Evolutionary conservation across 2,888 invertebrate genomes (phyloP), one percentile per base, ranked within the genome.

Genomic region (Mythimna vitellina): DNA sequence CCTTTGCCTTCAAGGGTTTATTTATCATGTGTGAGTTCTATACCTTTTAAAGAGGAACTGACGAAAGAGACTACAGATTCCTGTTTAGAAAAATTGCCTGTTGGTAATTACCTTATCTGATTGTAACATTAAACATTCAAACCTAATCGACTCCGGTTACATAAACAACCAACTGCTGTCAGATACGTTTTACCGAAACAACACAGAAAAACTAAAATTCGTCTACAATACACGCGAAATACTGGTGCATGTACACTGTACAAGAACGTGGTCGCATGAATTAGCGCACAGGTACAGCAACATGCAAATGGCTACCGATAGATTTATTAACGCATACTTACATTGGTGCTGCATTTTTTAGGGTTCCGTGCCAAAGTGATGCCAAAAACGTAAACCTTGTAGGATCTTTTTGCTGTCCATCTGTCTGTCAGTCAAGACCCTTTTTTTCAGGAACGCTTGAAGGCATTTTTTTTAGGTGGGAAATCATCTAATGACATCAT

Each of bases 231-330:
- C 64, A 73, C 46, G 54, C 46, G 58, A 78, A 85, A 53, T 66
- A 73, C 65, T 80, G 76, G 83, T 70, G 64, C 51, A 46, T 54
- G 42, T 78, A 76, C 60, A 29, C 9, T 12, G 20, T 12, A 72
- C 32, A 85, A 73, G 82, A 80, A 76, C 51, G 32, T 74, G 65
- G 80, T 74, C 62, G 68, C 73, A 78, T 85, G 85, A 75, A 85
- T 77, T 78, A 75, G 76, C 83, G 75, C 77, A 61, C 42, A 58
- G 20, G 10, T 10, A 75, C 51, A 66, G 60, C 62, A 22, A 38
- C 78, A 85, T 85, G 85, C 85, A 85, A 84, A 84, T 83, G 51
- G 38, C 32, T 20, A 29, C 78, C 81, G 64, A 75, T 79, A 66
- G 72, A 85, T 84, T 85, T 84, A 84, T 83, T 77, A 54, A 61